Percentiles rank a stretch among this genome's conserved stretches.
phyloP scores from a whole-genome alignment of 2,888 invertebrate species.

The Perizoma affinitatum region DNA sequence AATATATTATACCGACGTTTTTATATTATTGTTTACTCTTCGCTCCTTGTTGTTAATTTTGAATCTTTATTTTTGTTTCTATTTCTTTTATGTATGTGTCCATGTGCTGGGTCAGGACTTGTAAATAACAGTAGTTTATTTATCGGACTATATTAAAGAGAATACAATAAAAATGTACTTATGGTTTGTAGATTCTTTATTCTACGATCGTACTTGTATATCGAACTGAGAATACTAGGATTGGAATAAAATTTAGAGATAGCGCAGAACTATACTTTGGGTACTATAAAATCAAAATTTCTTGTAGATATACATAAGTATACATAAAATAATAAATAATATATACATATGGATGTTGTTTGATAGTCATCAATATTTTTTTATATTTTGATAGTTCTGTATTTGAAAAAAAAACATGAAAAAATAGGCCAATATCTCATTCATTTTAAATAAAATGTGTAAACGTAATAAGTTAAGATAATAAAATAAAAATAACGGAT shows the following conservation, averaged over 20 bases:
- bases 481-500: slow-evolving; percentile 68
- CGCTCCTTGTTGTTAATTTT: slow-evolving; percentile 65
- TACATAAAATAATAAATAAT: slow-evolving; percentile 69
- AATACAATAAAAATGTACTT: slow-evolving; percentile 49
- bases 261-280: slow-evolving; percentile 80
- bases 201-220: slow-evolving; percentile 59
- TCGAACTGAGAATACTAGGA: slow-evolving; percentile 73
- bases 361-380: slow-evolving; percentile 85
- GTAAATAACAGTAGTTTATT: slow-evolving; percentile 82
- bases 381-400: slow-evolving; percentile 86
- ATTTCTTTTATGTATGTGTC: slow-evolving; percentile 69
- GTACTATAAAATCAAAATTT: slow-evolving; percentile 74
- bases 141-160: slow-evolving; percentile 69
- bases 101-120: slow-evolving; percentile 80
- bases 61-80: slow-evolving; percentile 66
- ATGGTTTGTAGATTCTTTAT: slow-evolving; percentile 62
- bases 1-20: slow-evolving; percentile 65
- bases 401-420: slow-evolving; percentile 74
- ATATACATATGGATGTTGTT: slow-evolving; percentile 83
- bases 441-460: slow-evolving; percentile 74
- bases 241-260: slow-evolving; percentile 67
- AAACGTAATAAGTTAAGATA: slow-evolving; percentile 72
- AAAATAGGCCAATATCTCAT: slow-evolving; percentile 81
- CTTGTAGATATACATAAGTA: slow-evolving; percentile 81
- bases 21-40: slow-evolving; percentile 60